These are phyloP conservation scores for Lophius piscatorius DNA, from an alignment of 2,113 vertebrate genomes.

Conservation along the genomic window DNA sequence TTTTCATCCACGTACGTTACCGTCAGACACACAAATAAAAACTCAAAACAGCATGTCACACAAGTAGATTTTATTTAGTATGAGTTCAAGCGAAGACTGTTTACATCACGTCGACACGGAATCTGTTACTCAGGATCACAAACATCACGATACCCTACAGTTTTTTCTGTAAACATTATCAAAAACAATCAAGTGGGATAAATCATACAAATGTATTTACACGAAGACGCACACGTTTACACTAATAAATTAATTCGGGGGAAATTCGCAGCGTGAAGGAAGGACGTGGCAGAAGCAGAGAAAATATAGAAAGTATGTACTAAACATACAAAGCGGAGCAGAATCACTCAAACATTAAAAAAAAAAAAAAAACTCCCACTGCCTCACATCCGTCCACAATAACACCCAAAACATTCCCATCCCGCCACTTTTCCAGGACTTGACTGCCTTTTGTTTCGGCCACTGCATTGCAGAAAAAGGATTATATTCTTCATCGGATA, in stretches of 20 bases:
- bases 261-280: constrained; percentile 16
- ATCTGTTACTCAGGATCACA: constrained; percentile 23
- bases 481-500: no score
- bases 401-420: no score
- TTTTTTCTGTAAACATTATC: constrained; percentile 51
- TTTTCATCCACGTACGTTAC: no score
- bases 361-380: constrained; percentile 1
- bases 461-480: no score
- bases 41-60: constrained; percentile 8
- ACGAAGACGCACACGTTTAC: constrained; percentile 33
- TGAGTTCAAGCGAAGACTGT: constrained; percentile 29
- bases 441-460: no score
- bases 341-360: neutral
- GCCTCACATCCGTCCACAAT: no score
- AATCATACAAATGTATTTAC: constrained; percentile 40
- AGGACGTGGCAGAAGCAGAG: constrained; percentile 26
- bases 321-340: constrained; percentile 33
- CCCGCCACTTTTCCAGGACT: no score
- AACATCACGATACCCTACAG: constrained; percentile 24
- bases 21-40: no score
- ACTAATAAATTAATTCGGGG: constrained; percentile 64
- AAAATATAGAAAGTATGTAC: constrained; percentile 11
- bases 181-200: constrained; percentile 57
- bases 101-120: constrained; percentile 40
- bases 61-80: constrained; percentile 64